Evolutionary conservation across 2,797 vertebrate species (phyloP), one percentile per base, ranked within the genome.

Genomic region (Onychomys arenicola): DNA sequence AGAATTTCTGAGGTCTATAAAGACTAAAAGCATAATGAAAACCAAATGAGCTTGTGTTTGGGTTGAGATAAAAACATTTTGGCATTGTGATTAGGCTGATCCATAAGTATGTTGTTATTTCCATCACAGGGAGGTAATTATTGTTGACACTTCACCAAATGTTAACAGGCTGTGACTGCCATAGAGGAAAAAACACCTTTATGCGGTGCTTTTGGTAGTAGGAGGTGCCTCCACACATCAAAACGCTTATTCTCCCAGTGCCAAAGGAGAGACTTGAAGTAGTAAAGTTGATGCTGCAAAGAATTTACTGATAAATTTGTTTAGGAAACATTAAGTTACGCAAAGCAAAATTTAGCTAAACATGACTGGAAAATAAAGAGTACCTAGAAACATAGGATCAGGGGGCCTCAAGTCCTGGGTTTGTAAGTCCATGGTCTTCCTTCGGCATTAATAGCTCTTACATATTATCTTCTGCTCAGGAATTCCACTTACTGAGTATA

Each of bases 1-100:
- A 91, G 34, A 93, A 95, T 93, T 89, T 92, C 69, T 80, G 34
- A 46, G n/a, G 19, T 84, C 82, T 91, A 55, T 80, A 49, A 92
- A 87, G 71, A 73, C 11, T 61, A 19, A 73, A 90, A 94, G 23
- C 52, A 57, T 71, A 87, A 85, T 59, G n/a, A 75, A 96, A 92
- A 91, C 23, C 34, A 67, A 75, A 80, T 49, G 57, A 83, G 65
- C 34, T 27, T 76, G 34, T 73, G 67, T 89, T 59, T 57, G 40
- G 34, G 43, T 83, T 52, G 46, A 93, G 52, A 77, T 91, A 61
- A 94, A 91, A 63, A 57, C 23, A 19, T 40, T 97, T 97, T 73
- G 29, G 29, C 52, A 73, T 75, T 23, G 5, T 12, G 21, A 90
- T 87, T 90, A 90, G 82, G 77, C 32, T 59, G 52, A 67, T 69